phyloP scores from a whole-genome alignment of 2,888 invertebrate species.

The Polyommatus iphigenia region DNA sequence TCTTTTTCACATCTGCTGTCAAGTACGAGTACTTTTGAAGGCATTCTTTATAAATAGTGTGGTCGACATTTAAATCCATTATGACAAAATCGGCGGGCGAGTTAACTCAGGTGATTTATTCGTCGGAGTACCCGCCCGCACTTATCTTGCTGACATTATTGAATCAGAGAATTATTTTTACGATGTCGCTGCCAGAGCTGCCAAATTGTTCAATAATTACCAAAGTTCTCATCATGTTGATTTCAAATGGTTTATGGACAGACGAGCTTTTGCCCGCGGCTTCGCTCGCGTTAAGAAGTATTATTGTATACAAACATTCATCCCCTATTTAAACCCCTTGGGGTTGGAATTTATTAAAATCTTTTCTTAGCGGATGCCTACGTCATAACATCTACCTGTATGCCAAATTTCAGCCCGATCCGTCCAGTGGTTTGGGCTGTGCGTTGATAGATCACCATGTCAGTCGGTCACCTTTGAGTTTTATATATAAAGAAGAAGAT shows the following conservation, averaged over 20 bases:
- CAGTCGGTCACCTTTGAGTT: too few relatives aligned
- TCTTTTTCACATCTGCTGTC: constrained; percentile 3
- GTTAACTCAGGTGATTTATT: constrained; percentile 28
- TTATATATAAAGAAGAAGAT: too few relatives aligned
- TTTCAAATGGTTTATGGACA: background rate
- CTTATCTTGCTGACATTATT: constrained; percentile 12
- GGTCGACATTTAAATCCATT: constrained; percentile 28
- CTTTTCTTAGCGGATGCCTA: too few relatives aligned
- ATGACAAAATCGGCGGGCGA: constrained; percentile 10
- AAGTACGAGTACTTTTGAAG: background rate
- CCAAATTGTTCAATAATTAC: background rate
- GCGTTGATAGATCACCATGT: too few relatives aligned
- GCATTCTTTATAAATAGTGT: constrained; percentile 2
- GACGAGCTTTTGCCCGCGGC: too few relatives aligned
- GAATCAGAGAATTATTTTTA: background rate
- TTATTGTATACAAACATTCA: too few relatives aligned
- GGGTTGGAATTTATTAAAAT: too few relatives aligned
- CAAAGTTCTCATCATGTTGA: background rate
- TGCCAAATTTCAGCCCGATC: too few relatives aligned
- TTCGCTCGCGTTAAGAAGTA: too few relatives aligned
- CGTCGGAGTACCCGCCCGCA: background rate
- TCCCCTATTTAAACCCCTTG: too few relatives aligned
- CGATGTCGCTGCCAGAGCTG: background rate
- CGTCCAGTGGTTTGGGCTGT: too few relatives aligned
- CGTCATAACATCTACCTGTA: too few relatives aligned